Evolutionary conservation across 2,113 vertebrate species (phyloP).

Genomic region (Argyrosomus japonicus): DNA sequence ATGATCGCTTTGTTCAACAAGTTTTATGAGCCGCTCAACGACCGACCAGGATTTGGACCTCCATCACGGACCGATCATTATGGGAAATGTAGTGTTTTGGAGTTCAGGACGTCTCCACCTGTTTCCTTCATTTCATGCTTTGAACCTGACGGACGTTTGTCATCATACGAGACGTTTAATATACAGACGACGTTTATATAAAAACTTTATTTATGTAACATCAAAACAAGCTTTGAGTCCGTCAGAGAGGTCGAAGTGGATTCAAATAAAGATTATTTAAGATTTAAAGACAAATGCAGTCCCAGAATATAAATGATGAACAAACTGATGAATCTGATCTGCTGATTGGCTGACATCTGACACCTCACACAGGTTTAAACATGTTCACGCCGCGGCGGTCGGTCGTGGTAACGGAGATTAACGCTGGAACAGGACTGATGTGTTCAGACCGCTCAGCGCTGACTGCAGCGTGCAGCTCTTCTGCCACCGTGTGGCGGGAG

Average conservation of each 20-base stretch:
- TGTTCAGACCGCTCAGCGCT: background rate
- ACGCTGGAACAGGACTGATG: background rate
- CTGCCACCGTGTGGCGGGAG: slow-evolving; percentile 47
- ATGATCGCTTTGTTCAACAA: no score
- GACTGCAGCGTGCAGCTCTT: background rate
- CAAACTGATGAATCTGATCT: background rate
- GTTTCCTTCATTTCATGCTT: no score
- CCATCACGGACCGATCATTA: no score
- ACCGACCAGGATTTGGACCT: no score
- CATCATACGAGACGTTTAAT: background rate
- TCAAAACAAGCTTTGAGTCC: background rate
- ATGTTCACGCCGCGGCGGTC: slow-evolving; percentile 15
- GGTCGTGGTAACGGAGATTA: background rate
- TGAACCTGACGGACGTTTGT: background rate
- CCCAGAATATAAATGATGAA: no score
- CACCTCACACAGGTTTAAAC: slow-evolving; percentile 4
- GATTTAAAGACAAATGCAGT: no score
- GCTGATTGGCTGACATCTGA: background rate
- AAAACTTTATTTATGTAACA: background rate
- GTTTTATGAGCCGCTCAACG: no score
- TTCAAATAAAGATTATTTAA: background rate
- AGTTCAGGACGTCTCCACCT: no score
- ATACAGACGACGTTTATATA: background rate
- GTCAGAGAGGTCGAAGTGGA: background rate
- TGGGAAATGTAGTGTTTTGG: slow-evolving; percentile 10